These are phyloP conservation scores for Sander lucioperca DNA, from an alignment of 2,113 vertebrate genomes.

Conservation along the genomic window DNA sequence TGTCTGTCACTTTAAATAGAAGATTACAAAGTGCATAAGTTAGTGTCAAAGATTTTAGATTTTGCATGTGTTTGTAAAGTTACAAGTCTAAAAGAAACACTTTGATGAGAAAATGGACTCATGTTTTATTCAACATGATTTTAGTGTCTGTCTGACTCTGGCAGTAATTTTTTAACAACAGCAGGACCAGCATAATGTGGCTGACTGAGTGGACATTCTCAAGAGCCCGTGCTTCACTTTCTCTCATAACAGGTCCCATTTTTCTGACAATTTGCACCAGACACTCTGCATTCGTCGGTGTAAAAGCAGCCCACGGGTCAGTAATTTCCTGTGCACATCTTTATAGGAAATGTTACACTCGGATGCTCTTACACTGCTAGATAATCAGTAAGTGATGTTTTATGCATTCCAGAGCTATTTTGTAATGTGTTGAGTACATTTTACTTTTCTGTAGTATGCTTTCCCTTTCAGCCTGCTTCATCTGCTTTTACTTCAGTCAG, in stretches of 20 bases:
- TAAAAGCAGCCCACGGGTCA: slow-evolving; percentile 3
- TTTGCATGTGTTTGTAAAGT: background rate
- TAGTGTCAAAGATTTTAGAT: slow-evolving; percentile 1
- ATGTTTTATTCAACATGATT: slow-evolving; percentile 39
- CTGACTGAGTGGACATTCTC: background rate
- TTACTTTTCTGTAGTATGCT: background rate
- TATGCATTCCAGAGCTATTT: background rate
- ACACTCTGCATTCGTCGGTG: slow-evolving; percentile 13
- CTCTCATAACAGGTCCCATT: slow-evolving; percentile 8
- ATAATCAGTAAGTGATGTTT: background rate
- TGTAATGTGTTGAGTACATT: background rate
- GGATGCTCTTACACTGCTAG: background rate
- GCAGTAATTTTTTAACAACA: background rate
- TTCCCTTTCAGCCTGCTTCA: background rate
- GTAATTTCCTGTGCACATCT: background rate
- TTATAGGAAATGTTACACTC: slow-evolving; percentile 2
- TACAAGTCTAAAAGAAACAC: background rate
- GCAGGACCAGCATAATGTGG: background rate
- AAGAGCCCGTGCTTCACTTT: background rate
- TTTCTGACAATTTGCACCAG: slow-evolving; percentile 7
- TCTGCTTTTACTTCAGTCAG: background rate
- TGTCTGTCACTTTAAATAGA: background rate
- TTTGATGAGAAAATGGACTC: background rate
- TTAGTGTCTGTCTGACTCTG: background rate
- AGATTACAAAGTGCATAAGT: background rate